Evolutionary conservation across 1,140 invertebrate genomes (phyloP), one percentile per base, ranked within the genome.

Genomic region (Papilio polytes): DNA sequence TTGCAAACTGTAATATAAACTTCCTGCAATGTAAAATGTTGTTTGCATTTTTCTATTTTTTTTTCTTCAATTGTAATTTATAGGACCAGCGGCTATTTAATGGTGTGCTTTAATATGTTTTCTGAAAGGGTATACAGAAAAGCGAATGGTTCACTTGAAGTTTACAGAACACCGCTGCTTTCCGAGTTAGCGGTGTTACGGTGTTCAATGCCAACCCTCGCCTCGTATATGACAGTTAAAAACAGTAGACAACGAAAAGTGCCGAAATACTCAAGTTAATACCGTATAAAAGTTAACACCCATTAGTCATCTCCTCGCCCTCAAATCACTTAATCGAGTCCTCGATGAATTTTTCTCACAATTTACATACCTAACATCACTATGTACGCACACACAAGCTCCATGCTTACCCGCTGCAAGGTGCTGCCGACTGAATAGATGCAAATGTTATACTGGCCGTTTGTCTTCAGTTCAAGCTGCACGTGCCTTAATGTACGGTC

Each of bases 1-100:
- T 26, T 63, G 20, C 9, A 63, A 63, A 63, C 22, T 70, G 22
- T 70, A 31, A 70, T 70, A 70, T 70, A 26, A 70, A 70, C 26
- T 36, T 70, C 63, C 63, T 31, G 22, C 12, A 31, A 31, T 70
- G 59, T 22, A 63, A 26, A 56, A 56, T 20, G n/a, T 20, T 59
- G 53, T 63, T 63, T 63, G 10, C 59, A 26, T 63, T 63, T 63
- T 63, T 56, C 15, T 53, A n/a, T 53, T 53, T 53, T 53, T 36
- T 36, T 7, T 56, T 56, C 53, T 20, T 56, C n/a, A 20, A 13
- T 20, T 56, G 53, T 20, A 9, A 56, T 56, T n/a, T 56, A 20
- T 6, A 20, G 53, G n/a, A 56, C n/a, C 18, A 56, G 53, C 53
- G n/a, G 53, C 6, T 56, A n/a, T 18, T 56, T n/a, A 4, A 56